Conservation (phyloP, 2,113 vertebrate species). For the Eonycteris spelaea region DNA sequence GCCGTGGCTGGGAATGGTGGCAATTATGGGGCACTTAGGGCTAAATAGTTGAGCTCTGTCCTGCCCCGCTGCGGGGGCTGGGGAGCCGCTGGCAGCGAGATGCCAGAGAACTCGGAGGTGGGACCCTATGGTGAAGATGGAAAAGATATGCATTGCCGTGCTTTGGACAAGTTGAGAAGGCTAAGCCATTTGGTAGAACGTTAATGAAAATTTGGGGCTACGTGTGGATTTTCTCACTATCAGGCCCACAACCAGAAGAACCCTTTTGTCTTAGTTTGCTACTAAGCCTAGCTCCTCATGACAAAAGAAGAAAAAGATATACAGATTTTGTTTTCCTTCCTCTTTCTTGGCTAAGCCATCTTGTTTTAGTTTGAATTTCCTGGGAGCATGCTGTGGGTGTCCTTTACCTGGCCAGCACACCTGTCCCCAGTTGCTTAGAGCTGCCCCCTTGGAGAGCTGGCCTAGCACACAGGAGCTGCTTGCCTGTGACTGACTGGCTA, state of each 20-base stretch:
- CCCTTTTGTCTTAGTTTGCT: not conserved
- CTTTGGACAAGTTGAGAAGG: not conserved
- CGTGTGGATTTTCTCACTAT: not conserved
- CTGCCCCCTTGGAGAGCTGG: not conserved
- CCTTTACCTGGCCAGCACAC: too few relatives aligned
- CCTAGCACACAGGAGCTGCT: not conserved
- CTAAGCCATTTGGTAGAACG: not conserved
- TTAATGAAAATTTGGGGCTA: not conserved
- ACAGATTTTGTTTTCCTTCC: not conserved
- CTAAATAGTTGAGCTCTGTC: not conserved
- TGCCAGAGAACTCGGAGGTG: not conserved
- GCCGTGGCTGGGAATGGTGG: not conserved
- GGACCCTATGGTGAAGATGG: not conserved
- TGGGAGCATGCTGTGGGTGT: not conserved
- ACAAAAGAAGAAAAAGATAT: not conserved
- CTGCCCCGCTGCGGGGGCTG: accelerated
- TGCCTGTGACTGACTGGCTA: not conserved
- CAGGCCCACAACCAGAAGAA: not conserved
- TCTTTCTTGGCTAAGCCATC: not conserved
- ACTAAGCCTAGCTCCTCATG: not conserved
- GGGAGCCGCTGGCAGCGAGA: not conserved
- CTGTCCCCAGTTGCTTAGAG: not conserved
- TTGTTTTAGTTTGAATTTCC: not conserved
- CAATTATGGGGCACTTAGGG: not conserved
- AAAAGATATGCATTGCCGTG: too few relatives aligned